These are phyloP conservation scores for Tortricodes alternella DNA, from an alignment of 2,888 invertebrate species.

Conservation along the genomic window DNA sequence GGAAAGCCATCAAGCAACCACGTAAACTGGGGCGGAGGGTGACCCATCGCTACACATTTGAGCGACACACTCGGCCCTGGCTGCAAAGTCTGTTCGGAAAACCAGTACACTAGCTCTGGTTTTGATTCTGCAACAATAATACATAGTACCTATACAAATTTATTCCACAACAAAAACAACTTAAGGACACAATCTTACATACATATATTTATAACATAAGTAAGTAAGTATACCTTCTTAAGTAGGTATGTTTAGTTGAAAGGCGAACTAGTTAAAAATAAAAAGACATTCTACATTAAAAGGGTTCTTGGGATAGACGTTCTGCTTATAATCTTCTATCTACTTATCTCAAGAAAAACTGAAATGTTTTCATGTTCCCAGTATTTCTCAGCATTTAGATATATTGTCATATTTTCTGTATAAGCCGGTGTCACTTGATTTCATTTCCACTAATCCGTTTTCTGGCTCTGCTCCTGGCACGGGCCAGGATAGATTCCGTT, in stretches of 20 bases:
- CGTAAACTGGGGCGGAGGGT: slow-evolving; percentile 95
- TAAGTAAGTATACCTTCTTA: no score
- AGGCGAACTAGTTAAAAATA: not conserved
- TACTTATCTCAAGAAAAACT: not conserved
- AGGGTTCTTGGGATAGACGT: not conserved
- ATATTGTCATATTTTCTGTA: slow-evolving; percentile 10
- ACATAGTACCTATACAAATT: no score
- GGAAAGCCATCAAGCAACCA: slow-evolving; percentile 96
- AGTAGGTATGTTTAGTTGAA: not conserved
- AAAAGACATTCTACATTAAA: not conserved
- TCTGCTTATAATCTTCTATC: not conserved
- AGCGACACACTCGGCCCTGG: slow-evolving; percentile 95
- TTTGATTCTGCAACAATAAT: slow-evolving; percentile 87
- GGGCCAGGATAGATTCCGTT: slow-evolving; percentile 28
- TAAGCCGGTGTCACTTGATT: slow-evolving; percentile 10
- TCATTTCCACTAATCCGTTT: slow-evolving; percentile 26
- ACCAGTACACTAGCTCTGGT: slow-evolving; percentile 94
- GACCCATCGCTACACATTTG: slow-evolving; percentile 97
- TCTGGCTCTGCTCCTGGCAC: slow-evolving; percentile 20
- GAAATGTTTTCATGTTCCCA: not conserved
- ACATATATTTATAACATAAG: no score
- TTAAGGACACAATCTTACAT: no score
- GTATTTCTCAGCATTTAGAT: slow-evolving; percentile 3
- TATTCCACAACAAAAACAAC: no score
- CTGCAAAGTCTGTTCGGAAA: slow-evolving; percentile 95